A percentile compares a stretch with the other conserved stretches of the same genome.
These are phyloP conservation scores for Urocynchramus pylzowi DNA, from an alignment of 2,113 vertebrate species.

Conservation along the genomic window DNA sequence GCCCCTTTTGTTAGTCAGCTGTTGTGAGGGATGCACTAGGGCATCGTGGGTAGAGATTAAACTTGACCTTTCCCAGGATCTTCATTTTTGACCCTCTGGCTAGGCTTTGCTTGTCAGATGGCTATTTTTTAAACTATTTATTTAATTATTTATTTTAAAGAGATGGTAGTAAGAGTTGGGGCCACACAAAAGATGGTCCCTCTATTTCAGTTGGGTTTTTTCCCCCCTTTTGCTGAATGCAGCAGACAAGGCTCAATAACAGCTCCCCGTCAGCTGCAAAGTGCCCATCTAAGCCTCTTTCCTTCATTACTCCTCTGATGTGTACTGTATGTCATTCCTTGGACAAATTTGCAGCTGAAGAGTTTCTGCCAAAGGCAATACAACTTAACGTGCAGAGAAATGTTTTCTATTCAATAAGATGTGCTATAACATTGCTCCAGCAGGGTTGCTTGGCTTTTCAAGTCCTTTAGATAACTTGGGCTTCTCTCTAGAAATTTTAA, in stretches of 20 bases:
- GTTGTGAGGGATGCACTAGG: slow-evolving; percentile 73
- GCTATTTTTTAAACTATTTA: neutral
- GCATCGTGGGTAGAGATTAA: slow-evolving; percentile 71
- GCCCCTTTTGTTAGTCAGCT: slow-evolving; percentile 87
- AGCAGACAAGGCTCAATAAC: neutral
- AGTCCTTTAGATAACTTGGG: neutral
- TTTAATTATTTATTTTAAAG: neutral
- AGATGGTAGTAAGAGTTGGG: neutral
- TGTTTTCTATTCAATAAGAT: slow-evolving; percentile 28
- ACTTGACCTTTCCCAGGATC: slow-evolving; percentile 81
- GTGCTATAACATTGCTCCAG: neutral
- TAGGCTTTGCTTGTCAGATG: slow-evolving; percentile 68
- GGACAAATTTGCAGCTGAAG: slow-evolving; percentile 54
- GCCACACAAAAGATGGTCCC: slow-evolving; percentile 20
- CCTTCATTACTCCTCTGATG: slow-evolving; percentile 38
- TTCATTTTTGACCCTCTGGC: slow-evolving; percentile 74
- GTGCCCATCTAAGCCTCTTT: neutral
- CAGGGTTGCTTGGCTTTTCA: neutral
- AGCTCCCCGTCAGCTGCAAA: neutral
- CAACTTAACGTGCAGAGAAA: slow-evolving; percentile 38
- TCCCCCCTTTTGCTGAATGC: neutral
- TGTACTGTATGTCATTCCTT: neutral
- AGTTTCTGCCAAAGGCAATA: slow-evolving; percentile 56
- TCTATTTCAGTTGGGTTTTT: neutral
- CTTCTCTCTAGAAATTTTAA: slow-evolving; percentile 13